Base-by-base conservation (phyloP, 1,140 invertebrate genomes). In the Macrotrachela quadricornifera region DNA sequence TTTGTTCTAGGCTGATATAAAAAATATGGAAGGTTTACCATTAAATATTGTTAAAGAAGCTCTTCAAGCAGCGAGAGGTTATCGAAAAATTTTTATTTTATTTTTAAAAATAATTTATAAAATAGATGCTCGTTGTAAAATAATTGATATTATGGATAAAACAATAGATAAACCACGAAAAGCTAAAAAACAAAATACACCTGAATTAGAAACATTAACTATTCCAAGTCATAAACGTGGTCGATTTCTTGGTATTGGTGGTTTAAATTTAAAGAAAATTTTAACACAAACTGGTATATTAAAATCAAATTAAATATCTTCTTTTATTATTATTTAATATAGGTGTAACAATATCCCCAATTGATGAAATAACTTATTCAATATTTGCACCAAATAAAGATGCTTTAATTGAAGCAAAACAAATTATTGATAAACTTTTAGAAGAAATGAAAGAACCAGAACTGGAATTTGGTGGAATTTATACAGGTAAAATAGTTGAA, bases 381-480 rank as follows among this genome's bases (percentile, higher is more conserved):
- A 64, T 95, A 41, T 95, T 96, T 74, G 88, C 91, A 6, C 88
- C 88, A 0, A 92, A 87, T 54, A 72, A 80, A 63, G 62, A 74
- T 12, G 84, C 87, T 1, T 78, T 95, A 78, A 73, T 81, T 51
- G 86, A 95, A 70, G 90, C 87, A 0, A 78, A 81, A 59, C 79
- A 85, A 60, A 74, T 80, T 17, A 84, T 96, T 21, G 66, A 79
- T 13, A 54, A 71, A 48, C 60, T 74, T 15, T 61, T 85, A 36
- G 62, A 60, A 14, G 71, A 78, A 43, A 37, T 21, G 58, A 75
- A 73, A 57, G 78, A 79, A 50, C 85, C 84, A 0, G 75, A 80
- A 36, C 72, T 95, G 18, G 85, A 90, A 62, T 95, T 92, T 71
- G 88, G 87, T n/a, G 81, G 78, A 14, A 81, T 95, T 56, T 95